phyloP scores from a whole-genome alignment of 2,888 invertebrate species.

The Lamproptera curius region DNA sequence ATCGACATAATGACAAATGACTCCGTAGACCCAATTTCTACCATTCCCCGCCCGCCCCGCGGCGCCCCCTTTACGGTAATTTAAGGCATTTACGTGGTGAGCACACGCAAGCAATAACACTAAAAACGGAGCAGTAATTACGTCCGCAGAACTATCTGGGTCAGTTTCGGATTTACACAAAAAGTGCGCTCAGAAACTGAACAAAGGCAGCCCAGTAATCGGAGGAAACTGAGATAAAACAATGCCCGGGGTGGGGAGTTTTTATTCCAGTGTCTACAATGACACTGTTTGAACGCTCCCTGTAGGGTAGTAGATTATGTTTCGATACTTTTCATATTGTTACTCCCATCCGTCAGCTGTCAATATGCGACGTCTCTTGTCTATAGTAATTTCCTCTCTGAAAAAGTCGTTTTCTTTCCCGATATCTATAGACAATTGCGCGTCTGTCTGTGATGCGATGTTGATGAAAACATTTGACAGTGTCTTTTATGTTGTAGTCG shows the following conservation, averaged over 20 bases:
- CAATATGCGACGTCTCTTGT: neutral
- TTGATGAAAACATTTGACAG: too few species aligned
- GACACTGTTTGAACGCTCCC: slow-evolving; percentile 13
- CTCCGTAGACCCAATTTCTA: too few species aligned
- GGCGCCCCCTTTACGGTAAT: neutral
- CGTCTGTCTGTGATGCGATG: too few species aligned
- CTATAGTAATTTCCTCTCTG: neutral
- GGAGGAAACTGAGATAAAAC: slow-evolving; percentile 22
- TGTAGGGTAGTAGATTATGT: slow-evolving; percentile 13
- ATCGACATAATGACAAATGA: too few species aligned
- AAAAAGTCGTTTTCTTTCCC: neutral
- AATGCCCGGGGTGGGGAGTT: slow-evolving; percentile 16
- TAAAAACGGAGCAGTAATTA: slow-evolving; percentile 20
- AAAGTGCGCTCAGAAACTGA: slow-evolving; percentile 19
- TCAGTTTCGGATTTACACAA: slow-evolving; percentile 22
- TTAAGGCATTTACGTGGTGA: slow-evolving; percentile 2
- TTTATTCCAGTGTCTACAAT: slow-evolving; percentile 18
- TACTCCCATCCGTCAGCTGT: neutral
- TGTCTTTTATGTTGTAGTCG: too few species aligned
- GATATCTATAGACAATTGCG: too few species aligned
- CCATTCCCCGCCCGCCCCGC: too few species aligned
- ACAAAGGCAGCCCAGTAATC: slow-evolving; percentile 20
- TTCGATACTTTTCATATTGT: neutral
- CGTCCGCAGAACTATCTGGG: slow-evolving; percentile 19
- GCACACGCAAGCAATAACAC: slow-evolving; percentile 18